A percentile compares a stretch with the other conserved stretches of the same genome.
Evolutionary conservation across 2,888 invertebrate genomes (phyloP).

Genomic region (Plebejus melissa): DNA sequence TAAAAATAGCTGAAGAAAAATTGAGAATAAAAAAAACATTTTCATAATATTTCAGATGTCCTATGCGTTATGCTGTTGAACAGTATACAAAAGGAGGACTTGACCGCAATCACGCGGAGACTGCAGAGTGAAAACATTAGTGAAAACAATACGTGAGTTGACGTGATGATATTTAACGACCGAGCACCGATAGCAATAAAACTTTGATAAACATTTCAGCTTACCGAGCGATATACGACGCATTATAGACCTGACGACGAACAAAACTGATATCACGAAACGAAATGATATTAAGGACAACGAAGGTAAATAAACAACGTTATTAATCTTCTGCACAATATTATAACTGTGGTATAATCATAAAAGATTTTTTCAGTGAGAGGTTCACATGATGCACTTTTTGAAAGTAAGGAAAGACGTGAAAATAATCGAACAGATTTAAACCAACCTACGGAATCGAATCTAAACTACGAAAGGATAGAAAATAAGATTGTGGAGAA

Average conservation of each 20-base stretch:
- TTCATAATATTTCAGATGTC: slow-evolving; percentile 57
- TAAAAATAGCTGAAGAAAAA: background rate
- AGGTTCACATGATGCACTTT: background rate
- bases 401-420: background rate
- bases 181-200: slow-evolving; percentile 7
- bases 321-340: background rate
- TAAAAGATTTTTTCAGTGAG: background rate
- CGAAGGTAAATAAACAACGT: background rate
- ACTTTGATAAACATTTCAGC: slow-evolving; percentile 21
- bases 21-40: background rate
- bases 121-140: slow-evolving; percentile 60
- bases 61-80: slow-evolving; percentile 65
- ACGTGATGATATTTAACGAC: slow-evolving; percentile 15
- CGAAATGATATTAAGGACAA: background rate
- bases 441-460: background rate
- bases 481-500: background rate
- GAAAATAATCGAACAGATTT: background rate
- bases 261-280: background rate
- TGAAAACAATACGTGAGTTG: slow-evolving; percentile 60
- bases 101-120: slow-evolving; percentile 56
- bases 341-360: background rate
- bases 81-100: slow-evolving; percentile 65
- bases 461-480: slow-evolving; percentile 1
- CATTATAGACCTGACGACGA: background rate
- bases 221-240: background rate